These are phyloP conservation scores for Sinhomidia bicolor DNA, from an alignment of 2,888 invertebrate genomes.

Conservation along the genomic window DNA sequence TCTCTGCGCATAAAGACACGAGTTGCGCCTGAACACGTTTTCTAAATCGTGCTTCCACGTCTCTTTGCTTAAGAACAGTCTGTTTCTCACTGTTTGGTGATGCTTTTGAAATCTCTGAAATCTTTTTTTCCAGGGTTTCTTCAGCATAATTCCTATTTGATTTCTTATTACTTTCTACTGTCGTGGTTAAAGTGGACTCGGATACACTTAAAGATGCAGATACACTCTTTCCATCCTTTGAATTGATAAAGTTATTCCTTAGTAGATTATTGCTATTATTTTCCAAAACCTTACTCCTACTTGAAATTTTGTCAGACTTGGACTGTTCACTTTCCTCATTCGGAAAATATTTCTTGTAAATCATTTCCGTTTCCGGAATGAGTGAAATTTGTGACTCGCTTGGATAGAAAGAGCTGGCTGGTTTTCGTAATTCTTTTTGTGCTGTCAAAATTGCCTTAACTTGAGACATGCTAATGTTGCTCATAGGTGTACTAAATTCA, in stretches of 20 bases:
- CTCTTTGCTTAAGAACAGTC: background rate
- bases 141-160: background rate
- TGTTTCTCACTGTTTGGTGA: slow-evolving; percentile 17
- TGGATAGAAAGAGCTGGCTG: slow-evolving; percentile 70
- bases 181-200: slow-evolving; percentile 1
- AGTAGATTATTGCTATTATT: background rate
- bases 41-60: slow-evolving; percentile 32
- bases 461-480: slow-evolving; percentile 20
- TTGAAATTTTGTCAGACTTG: background rate
- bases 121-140: background rate
- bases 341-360: slow-evolving; percentile 58
- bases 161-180: background rate
- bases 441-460: slow-evolving; percentile 67
- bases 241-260: background rate
- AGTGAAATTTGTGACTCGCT: slow-evolving; percentile 60
- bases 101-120: background rate
- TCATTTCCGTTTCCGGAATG: slow-evolving; percentile 57
- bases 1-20: slow-evolving; percentile 25
- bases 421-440: slow-evolving; percentile 62
- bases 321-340: slow-evolving; percentile 7
- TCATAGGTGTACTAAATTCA: background rate
- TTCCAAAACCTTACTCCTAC: background rate
- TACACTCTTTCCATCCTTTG: background rate
- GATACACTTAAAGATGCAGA: slow-evolving; percentile 21
- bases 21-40: slow-evolving; percentile 50